Base-by-base conservation (phyloP, 1,140 invertebrate species). In the Drosophila leontia region DNA sequence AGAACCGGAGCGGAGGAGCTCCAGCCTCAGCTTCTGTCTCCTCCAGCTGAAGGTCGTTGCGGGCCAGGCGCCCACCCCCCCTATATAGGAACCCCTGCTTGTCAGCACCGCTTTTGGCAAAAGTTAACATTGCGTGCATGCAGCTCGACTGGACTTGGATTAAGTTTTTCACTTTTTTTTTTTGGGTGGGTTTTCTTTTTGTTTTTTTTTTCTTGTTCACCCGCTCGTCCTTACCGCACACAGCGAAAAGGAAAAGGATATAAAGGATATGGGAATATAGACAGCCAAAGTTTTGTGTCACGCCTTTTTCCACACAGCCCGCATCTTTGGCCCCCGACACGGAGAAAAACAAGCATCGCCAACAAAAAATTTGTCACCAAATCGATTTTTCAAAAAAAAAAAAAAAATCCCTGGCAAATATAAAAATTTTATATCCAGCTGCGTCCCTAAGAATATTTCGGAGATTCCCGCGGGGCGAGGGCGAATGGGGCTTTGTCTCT, bases 61-160 rank as follows among this genome's bases (percentile, higher is more conserved):
- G 62, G 39, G 41, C 34, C 68, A 26, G n/a, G 23, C 26, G 1
- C 63, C 35, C 29, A 32, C 39, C 39, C 41, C 41, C 15, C 2
- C 56, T 19, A 26, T 4, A 41, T 35, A 2, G 12, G 39, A 17
- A 9, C 41, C n/a, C 26, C 17, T n/a, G 17, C 12, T 23, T 62
- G 61, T 64, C 62, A 64, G 57, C 62, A 34, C 44, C 32, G 39
- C 47, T 45, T 69, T 69, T 69, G 65, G 63, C 67, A 68, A 69
- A 74, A 75, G 71, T 75, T 75, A 74, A 74, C 71, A 75, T 64
- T 75, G 70, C 70, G 72, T 75, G 59, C 71, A 75, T 75, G 71
- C 60, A 72, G 70, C 74, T 77, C 53, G 61, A 76, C 75, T 76
- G 75, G 75, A 77, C 75, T 77, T 77, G 75, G 75, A 77, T 77